Percentiles rank a stretch among this genome's conserved stretches.
Conservation (phyloP, 1,140 invertebrate species). For the Schlechtendalia chinensis region DNA sequence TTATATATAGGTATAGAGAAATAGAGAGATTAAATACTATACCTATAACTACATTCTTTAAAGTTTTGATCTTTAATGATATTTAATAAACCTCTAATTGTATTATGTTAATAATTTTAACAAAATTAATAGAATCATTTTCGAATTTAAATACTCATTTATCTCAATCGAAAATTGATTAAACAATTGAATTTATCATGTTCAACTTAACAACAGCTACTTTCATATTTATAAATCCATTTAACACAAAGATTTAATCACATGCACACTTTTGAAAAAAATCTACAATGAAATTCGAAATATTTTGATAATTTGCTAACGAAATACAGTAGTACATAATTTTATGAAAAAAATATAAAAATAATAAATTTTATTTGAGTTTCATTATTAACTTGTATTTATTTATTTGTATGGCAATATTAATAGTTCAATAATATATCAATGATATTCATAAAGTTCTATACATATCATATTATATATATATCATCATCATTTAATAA, state of each 20-base stretch:
- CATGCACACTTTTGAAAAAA: slow-evolving; percentile 19
- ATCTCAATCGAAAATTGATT: background rate
- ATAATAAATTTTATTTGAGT: too few relatives aligned
- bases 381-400: too few relatives aligned
- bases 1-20: too few relatives aligned
- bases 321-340: background rate
- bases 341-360: too few relatives aligned
- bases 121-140: background rate
- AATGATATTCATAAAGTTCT: too few relatives aligned
- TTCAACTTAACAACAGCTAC: background rate
- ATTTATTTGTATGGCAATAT: too few relatives aligned
- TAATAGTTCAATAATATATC: too few relatives aligned
- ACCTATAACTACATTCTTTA: too few relatives aligned
- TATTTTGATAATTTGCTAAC: background rate
- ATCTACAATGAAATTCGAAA: background rate
- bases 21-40: too few relatives aligned
- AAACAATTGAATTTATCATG: background rate
- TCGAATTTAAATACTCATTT: background rate
- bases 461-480: too few relatives aligned
- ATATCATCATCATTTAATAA: too few relatives aligned
- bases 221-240: slow-evolving; percentile 3
- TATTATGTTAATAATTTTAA: background rate
- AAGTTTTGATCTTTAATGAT: too few relatives aligned
- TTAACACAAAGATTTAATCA: background rate
- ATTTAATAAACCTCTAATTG: background rate